These are phyloP conservation scores for Spodoptera litura DNA, from an alignment of 1,140 invertebrate species.

Conservation along the genomic window DNA sequence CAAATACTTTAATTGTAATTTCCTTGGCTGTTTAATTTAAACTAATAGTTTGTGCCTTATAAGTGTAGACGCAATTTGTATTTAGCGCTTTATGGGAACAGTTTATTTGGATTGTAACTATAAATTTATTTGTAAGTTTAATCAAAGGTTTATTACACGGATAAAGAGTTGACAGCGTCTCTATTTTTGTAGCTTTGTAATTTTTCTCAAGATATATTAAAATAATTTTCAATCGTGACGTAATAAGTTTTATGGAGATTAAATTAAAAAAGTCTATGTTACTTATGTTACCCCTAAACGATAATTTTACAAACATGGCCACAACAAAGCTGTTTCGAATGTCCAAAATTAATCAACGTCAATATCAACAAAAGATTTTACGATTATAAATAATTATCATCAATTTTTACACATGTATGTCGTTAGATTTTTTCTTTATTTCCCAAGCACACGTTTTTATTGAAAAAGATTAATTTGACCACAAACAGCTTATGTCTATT, in stretches of 20 bases:
- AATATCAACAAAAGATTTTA: neutral
- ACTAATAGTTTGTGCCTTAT: constrained; percentile 38
- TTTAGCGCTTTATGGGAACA: neutral
- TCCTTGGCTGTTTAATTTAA: constrained; percentile 30
- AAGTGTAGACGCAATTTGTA: neutral
- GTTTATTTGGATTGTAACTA: neutral
- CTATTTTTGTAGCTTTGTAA: no score
- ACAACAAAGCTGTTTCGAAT: neutral
- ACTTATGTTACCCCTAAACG: no score
- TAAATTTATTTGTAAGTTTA: no score
- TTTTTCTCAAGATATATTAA: no score
- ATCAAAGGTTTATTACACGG: no score
- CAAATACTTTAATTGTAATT: constrained; percentile 41
- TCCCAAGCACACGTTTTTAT: constrained; percentile 9
- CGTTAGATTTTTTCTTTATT: constrained; percentile 2
- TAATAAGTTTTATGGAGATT: no score
- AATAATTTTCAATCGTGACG: no score
- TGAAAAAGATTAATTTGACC: constrained; percentile 7
- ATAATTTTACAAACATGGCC: no score
- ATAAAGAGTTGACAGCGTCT: no score
- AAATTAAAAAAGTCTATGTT: no score
- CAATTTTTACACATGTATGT: neutral
- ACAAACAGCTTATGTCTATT: constrained; percentile 15
- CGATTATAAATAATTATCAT: constrained; percentile 2
- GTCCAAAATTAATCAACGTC: neutral